Conservation (phyloP, 1,140 invertebrate genomes). For the Lycorma delicatula region DNA sequence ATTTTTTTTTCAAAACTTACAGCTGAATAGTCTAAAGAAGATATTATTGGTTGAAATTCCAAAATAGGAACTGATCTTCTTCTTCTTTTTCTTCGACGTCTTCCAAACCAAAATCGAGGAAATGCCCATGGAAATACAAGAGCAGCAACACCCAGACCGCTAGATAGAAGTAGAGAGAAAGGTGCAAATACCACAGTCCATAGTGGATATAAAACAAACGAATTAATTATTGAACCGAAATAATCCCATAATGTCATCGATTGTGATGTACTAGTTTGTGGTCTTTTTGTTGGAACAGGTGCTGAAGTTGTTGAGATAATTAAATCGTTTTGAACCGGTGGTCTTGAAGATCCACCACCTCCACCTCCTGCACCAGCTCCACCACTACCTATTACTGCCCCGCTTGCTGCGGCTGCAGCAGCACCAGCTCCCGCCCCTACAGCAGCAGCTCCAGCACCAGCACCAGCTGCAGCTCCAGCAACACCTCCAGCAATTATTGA, state of each 20-base stretch:
- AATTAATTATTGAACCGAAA: conserved; percentile 20
- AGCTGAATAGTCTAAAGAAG: conserved; percentile 4
- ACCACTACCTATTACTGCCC: background rate
- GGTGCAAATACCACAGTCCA: conserved; percentile 34
- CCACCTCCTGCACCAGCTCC: background rate
- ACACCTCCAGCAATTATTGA: conserved; percentile 10
- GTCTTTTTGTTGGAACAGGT: background rate
- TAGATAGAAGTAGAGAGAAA: conserved; percentile 30
- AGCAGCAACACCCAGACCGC: conserved; percentile 27
- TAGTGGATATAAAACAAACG: conserved; percentile 29
- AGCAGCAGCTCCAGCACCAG: conserved; percentile 11
- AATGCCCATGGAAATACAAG: conserved; percentile 31
- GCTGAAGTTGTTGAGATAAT: background rate
- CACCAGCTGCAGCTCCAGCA: conserved; percentile 14
- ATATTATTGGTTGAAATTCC: conserved; percentile 1
- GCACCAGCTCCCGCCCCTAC: conserved; percentile 7
- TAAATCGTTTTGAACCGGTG: background rate
- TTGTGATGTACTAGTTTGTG: background rate
- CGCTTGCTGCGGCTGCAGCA: background rate
- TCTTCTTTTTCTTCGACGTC: conserved; percentile 4
- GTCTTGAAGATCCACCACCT: background rate
- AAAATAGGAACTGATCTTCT: background rate
- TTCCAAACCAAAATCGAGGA: conserved; percentile 26
- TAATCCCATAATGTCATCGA: conserved; percentile 23
- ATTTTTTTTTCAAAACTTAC: conserved; percentile 17